phyloP scores from a whole-genome alignment of 2,888 invertebrate genomes.

The Nycteola revayana region DNA sequence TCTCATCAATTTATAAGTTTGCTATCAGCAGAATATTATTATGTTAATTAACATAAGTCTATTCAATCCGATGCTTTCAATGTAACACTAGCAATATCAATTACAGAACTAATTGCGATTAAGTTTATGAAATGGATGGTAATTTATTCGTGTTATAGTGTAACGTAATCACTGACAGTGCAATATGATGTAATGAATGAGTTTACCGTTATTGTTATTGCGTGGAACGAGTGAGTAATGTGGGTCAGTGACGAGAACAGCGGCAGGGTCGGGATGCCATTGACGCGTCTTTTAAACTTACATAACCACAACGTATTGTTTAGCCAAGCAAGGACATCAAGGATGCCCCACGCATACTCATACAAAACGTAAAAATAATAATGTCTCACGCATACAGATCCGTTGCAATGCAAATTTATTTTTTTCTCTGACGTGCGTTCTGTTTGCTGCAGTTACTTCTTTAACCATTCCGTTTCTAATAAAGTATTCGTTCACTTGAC shows the following conservation, averaged over 20 bases:
- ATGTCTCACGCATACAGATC: slow-evolving; percentile 22
- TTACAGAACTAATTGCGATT: slow-evolving; percentile 11
- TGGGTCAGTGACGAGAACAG: slow-evolving; percentile 78
- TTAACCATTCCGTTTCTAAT: no score
- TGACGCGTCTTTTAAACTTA: slow-evolving; percentile 67
- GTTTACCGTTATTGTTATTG: slow-evolving; percentile 69
- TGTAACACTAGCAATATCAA: slow-evolving; percentile 4
- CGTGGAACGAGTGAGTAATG: slow-evolving; percentile 65
- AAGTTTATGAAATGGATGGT: slow-evolving; percentile 24
- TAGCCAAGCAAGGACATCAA: slow-evolving; percentile 54
- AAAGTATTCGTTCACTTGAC: no score
- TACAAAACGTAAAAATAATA: slow-evolving; percentile 31
- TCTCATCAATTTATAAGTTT: no score
- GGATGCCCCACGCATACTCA: slow-evolving; percentile 40
- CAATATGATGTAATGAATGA: slow-evolving; percentile 62
- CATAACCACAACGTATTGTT: slow-evolving; percentile 67
- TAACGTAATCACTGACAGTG: slow-evolving; percentile 49
- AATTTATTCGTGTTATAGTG: slow-evolving; percentile 36
- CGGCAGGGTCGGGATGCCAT: slow-evolving; percentile 78
- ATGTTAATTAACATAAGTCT: no score
- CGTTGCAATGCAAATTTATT: slow-evolving; percentile 23
- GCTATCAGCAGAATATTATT: no score
- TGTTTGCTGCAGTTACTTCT: no score
- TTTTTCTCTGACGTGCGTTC: slow-evolving; percentile 7
- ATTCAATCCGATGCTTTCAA: neutral